phyloP scores from a whole-genome alignment of 1,140 invertebrate genomes.

The Lucilia cuprina region DNA sequence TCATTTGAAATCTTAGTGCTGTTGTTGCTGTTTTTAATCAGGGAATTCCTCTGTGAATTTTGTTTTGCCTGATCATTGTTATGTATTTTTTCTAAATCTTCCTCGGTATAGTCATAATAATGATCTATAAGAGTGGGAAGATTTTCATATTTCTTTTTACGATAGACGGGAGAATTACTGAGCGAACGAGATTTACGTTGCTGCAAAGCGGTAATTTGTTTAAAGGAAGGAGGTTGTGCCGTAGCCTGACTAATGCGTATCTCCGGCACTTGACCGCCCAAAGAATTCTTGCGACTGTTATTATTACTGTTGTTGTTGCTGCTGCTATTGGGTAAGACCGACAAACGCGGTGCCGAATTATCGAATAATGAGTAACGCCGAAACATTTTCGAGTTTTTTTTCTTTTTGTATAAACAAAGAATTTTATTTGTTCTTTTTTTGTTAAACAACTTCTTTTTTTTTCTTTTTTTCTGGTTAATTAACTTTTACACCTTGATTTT shows the following conservation, averaged over 20 bases:
- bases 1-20: background rate
- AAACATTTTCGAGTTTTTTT: constrained; percentile 43
- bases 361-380: constrained; percentile 59
- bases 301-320: constrained; percentile 37
- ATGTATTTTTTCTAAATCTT: background rate
- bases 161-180: constrained; percentile 54
- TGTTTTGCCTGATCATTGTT: background rate
- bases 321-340: constrained; percentile 42
- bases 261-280: constrained; percentile 36
- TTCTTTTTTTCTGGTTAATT: background rate
- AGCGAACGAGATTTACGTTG: constrained; percentile 51
- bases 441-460: background rate
- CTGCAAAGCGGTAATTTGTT: constrained; percentile 38
- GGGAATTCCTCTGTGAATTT: background rate
- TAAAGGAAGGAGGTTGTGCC: background rate
- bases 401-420: constrained; percentile 37
- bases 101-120: constrained; percentile 46
- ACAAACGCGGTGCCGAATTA: constrained; percentile 53
- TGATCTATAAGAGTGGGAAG: constrained; percentile 49
- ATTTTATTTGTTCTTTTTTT: background rate
- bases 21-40: background rate
- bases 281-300: constrained; percentile 36
- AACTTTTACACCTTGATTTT: background rate
- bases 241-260: constrained; percentile 39
- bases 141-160: constrained; percentile 56